Percentiles rank a stretch among this genome's conserved stretches.
Evolutionary conservation across 1,140 invertebrate genomes (phyloP).

Genomic region (Meteorus sp.): DNA sequence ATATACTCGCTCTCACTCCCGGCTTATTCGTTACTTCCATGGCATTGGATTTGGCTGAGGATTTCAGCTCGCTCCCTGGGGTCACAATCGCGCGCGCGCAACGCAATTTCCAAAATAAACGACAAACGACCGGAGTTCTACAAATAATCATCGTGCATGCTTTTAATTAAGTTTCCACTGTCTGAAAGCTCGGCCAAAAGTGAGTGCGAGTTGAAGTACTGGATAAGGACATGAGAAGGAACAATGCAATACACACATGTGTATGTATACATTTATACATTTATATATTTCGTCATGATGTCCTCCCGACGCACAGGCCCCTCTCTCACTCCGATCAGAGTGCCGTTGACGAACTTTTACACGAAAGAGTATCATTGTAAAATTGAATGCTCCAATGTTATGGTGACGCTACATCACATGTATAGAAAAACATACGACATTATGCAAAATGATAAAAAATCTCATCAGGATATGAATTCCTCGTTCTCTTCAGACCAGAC

Average conservation of each 20-base stretch:
- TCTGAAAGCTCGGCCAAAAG: conserved; percentile 35
- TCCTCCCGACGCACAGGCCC: too few species aligned
- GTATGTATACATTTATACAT: background rate
- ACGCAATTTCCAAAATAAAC: conserved; percentile 62
- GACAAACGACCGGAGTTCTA: conserved; percentile 43
- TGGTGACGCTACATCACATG: too few species aligned
- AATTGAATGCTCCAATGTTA: too few species aligned
- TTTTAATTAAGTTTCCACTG: conserved; percentile 59
- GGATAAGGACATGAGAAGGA: background rate
- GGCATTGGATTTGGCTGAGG: conserved; percentile 13
- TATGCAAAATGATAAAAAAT: too few species aligned
- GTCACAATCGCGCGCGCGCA: conserved; percentile 37
- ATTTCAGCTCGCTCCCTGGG: conserved; percentile 18
- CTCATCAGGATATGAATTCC: too few species aligned
- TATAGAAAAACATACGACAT: too few species aligned
- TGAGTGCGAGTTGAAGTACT: background rate
- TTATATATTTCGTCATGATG: too few species aligned
- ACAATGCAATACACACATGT: background rate
- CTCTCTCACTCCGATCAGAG: too few species aligned
- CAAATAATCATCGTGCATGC: conserved; percentile 61
- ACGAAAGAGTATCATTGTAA: too few species aligned
- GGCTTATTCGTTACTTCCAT: conserved; percentile 20
- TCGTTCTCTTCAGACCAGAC: too few species aligned
- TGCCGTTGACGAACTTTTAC: too few species aligned
- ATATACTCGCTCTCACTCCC: background rate